Evolutionary conservation across 2,888 invertebrate species (phyloP), one percentile per base, ranked within the genome.

Genomic region (Caenorhabditis sp.): DNA sequence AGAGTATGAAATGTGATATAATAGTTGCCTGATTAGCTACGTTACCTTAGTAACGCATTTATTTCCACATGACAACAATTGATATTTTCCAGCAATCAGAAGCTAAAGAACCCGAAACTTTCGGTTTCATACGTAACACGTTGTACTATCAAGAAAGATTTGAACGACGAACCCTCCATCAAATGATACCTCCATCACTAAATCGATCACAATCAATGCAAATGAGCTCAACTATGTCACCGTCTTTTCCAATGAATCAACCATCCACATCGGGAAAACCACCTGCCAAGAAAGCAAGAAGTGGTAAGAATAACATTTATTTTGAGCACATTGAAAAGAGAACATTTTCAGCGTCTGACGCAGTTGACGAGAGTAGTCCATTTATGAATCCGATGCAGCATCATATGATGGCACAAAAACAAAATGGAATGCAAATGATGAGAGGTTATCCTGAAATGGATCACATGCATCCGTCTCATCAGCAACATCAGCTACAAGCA

Each of bases 121-220:
- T 69, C 61, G 69, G 69, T 23, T 69, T 50, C 23, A 57, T 69
- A 12, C 58, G 57, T 24, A 64, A 65, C 23, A 64, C 17, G 19
- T 24, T 21, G 14, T 65, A 69, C 53, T 69, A 57, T 53, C 26
- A 60, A 14, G 54, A 50, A 14, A 23, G 36, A 14, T 54, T 59
- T 60, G 64, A 60, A 21, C 21, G 69, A 14, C n/a, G 43, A 55
- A 2, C n/a, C 10, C 50, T 17, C 2, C 4, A 4, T 8, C 50
- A 14, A 24, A 3, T 3, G 27, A 17, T 19, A n/a, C 62, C 62
- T 8, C 26, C 60, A 24, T 2, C 43, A n/a, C 19, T 60, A 5
- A 49, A 49, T n/a, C 60, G 60, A 50, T 60, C 60, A 12, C 60
- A 60, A n/a, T 60, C 60, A 8, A 49, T 60, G 60, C 50, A 60